These are phyloP conservation scores for Acronicta psi DNA, from an alignment of 2,888 invertebrate species.

Conservation along the genomic window DNA sequence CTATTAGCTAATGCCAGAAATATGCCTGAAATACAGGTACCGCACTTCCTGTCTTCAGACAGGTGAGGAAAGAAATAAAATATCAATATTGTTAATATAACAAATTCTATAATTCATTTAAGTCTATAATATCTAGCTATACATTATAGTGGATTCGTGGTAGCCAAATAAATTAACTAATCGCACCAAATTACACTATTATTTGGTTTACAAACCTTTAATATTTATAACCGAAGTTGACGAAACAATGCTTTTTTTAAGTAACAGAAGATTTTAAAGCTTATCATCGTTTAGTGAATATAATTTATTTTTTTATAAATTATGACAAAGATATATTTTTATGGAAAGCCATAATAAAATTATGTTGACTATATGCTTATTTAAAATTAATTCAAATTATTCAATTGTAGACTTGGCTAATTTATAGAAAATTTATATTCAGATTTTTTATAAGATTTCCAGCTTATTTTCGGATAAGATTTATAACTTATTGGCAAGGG, in stretches of 20 bases:
- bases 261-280: conserved; percentile 16
- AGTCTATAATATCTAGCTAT: conserved; percentile 71
- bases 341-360: too few relatives aligned
- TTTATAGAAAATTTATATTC: too few relatives aligned
- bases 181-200: conserved; percentile 66
- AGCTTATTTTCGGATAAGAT: conserved; percentile 8
- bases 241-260: conserved; percentile 11
- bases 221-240: conserved; percentile 20
- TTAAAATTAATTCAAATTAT: too few relatives aligned
- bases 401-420: too few relatives aligned
- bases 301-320: too few relatives aligned
- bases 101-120: conserved; percentile 78
- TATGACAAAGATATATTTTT: too few relatives aligned
- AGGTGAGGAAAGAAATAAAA: conserved; percentile 62
- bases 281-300: conserved; percentile 5
- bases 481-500: background rate
- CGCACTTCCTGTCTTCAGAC: background rate
- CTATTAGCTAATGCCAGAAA: too few relatives aligned
- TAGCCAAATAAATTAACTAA: conserved; percentile 66
- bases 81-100: conserved; percentile 74
- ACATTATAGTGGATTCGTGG: conserved; percentile 61
- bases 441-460: too few relatives aligned
- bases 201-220: conserved; percentile 68
- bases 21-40: too few relatives aligned
- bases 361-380: too few relatives aligned